phyloP scores from a whole-genome alignment of 2,888 invertebrate genomes.

The Andrena haemorrhoa region DNA sequence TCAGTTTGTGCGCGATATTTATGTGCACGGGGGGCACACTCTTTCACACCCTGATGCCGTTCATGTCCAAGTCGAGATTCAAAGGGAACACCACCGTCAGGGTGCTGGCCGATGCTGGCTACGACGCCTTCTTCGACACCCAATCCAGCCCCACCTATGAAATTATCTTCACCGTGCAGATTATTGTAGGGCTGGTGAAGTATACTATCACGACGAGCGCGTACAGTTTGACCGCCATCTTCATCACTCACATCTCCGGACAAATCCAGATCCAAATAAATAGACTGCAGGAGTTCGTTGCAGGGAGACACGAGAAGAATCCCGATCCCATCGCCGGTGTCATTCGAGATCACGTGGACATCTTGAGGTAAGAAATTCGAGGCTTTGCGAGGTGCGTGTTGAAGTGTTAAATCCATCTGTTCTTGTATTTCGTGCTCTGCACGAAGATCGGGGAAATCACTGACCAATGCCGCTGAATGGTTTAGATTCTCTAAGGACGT shows the following conservation, averaged over 20 bases:
- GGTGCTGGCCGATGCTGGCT: slow-evolving; percentile 67
- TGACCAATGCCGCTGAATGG: background rate
- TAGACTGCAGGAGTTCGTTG: slow-evolving; percentile 13
- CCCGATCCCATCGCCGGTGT: slow-evolving; percentile 43
- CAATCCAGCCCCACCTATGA: slow-evolving; percentile 69
- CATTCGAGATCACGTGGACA: slow-evolving; percentile 58
- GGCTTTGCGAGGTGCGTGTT: background rate
- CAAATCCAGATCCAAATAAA: slow-evolving; percentile 65
- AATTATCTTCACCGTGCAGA: slow-evolving; percentile 62
- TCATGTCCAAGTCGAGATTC: slow-evolving; percentile 26
- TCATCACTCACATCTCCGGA: slow-evolving; percentile 70
- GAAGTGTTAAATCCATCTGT: slow-evolving; percentile 56
- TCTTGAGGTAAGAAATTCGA: slow-evolving; percentile 55
- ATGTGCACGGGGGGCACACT: slow-evolving; percentile 63
- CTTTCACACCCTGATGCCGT: slow-evolving; percentile 52
- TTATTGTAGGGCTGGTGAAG: slow-evolving; percentile 49
- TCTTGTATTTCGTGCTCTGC: slow-evolving; percentile 72
- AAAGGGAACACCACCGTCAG: slow-evolving; percentile 57
- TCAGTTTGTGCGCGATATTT: slow-evolving; percentile 52
- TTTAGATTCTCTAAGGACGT: slow-evolving; percentile 31
- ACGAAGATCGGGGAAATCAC: slow-evolving; percentile 71
- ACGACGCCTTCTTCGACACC: slow-evolving; percentile 60
- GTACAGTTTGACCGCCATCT: slow-evolving; percentile 66
- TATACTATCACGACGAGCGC: slow-evolving; percentile 58
- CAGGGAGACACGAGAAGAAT: background rate